Conservation (phyloP, 30 jellyfish, hydroid and myxozoan species). For the Cassiopea xamachana region DNA sequence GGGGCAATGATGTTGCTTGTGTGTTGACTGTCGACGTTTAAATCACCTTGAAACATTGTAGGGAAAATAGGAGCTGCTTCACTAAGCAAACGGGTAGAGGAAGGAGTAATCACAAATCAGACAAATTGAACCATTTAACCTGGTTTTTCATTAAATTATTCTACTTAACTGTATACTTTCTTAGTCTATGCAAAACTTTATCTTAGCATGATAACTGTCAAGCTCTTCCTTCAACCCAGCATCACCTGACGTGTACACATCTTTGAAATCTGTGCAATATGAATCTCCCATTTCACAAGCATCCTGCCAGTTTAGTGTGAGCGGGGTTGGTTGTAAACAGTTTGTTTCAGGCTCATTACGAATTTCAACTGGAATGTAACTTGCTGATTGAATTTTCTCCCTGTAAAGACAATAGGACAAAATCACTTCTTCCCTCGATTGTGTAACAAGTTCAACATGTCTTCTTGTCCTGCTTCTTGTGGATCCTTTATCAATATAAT, state of each 20-base stretch:
- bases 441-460: too few relatives aligned
- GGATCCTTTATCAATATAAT: too few relatives aligned
- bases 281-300: constrained; percentile 8
- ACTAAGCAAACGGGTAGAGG: too few relatives aligned
- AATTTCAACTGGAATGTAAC: constrained; percentile 31
- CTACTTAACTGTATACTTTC: background rate
- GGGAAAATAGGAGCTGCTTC: too few relatives aligned
- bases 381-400: constrained; percentile 18
- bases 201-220: background rate
- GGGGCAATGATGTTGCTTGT: background rate
- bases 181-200: background rate
- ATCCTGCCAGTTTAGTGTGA: constrained; percentile 38
- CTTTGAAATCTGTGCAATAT: constrained; percentile 18
- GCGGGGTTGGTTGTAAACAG: constrained; percentile 67
- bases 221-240: background rate
- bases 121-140: too few relatives aligned
- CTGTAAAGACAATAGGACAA: background rate
- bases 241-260: constrained; percentile 3
- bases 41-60: too few relatives aligned
- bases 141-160: too few relatives aligned
- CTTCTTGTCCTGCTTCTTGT: too few relatives aligned
- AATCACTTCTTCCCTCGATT: background rate
- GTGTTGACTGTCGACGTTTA: too few relatives aligned
- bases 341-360: constrained; percentile 40
- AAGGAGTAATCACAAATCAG: too few relatives aligned